Base-by-base conservation (phyloP, 2,113 vertebrate species). In the Neopipo cinnamomea region DNA sequence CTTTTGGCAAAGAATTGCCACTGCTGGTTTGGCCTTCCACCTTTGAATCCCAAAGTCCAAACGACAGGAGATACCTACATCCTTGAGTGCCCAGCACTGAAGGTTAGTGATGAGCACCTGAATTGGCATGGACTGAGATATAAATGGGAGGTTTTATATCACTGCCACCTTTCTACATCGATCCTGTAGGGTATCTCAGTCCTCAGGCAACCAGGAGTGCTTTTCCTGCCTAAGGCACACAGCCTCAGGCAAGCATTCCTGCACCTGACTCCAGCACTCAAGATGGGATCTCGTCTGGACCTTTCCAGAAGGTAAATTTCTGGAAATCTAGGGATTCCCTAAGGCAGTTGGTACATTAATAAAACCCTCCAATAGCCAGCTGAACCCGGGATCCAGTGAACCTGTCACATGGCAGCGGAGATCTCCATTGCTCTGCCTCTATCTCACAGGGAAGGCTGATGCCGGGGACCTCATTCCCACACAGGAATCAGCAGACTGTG, bases 81-180 rank as follows among this genome's bases (percentile, higher is more conserved):
- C 30, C 7, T 6, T 30, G 35, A 65, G 12, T n/a, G 27, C 13
- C 31, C 27, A 56, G 39, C 47, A 55, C 20, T 33, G 41, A 7
- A 35, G 5, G 4, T 19, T 19, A 37, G 37, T 1, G 2, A 20
- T 10, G 10, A 18, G 21, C 4, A 4, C 31, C 6, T 14, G 19
- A 39, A 8, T 2, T 35, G 35, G 5, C 14, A 15, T 5, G 33
- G 58, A 41, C 1, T 46, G 53, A 79, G 11, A 42, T 24, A 67
- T 12, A 20, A 5, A 24, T 15, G 24, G 23, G 31, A 61, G 14
- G 4, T 56, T 56, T 92, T 42, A 6, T 6, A 3, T 21, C 3
- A 10, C 30, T 67, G 30, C 28, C 35, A 37, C 5, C 4, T 11
- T 55, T 59, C 61, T 72, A 6, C 20, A 37, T 17, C 30, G 21